Evolutionary conservation across 2,797 vertebrate genomes (phyloP).

Genomic region (Anguilla marmorata): DNA sequence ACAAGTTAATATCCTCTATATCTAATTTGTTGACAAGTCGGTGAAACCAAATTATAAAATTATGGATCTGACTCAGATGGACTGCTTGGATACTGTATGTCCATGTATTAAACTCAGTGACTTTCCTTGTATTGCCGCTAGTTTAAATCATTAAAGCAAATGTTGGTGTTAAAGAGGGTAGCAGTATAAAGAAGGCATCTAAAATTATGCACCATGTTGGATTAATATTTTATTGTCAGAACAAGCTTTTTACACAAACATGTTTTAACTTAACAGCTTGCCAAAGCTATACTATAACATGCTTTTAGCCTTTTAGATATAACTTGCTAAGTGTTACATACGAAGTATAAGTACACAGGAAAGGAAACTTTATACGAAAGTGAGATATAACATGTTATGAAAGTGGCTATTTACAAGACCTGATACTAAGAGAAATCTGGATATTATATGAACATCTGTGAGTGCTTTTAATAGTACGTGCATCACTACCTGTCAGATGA

Average conservation of each 20-base stretch:
- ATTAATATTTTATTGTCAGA: background rate
- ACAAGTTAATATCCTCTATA: background rate
- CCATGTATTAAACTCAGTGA: background rate
- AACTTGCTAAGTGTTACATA: background rate
- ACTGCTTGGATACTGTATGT: background rate
- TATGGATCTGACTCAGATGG: background rate
- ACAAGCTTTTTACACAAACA: background rate
- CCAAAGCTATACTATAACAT: background rate
- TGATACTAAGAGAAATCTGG: background rate
- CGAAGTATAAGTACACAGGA: background rate
- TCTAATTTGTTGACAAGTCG: background rate
- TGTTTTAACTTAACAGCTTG: background rate
- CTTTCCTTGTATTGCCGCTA: background rate
- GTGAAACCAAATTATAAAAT: background rate
- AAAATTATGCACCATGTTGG: background rate
- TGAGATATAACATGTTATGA: background rate
- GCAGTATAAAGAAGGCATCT: no score
- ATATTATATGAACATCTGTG: background rate
- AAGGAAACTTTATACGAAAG: background rate
- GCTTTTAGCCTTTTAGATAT: no score
- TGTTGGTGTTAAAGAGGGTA: background rate
- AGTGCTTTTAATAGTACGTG: background rate
- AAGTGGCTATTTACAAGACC: background rate
- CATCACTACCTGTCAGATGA: background rate
- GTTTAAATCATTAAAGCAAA: background rate